These are phyloP conservation scores for Alligator sinensis DNA, from an alignment of 2,113 vertebrate genomes.

Conservation along the genomic window DNA sequence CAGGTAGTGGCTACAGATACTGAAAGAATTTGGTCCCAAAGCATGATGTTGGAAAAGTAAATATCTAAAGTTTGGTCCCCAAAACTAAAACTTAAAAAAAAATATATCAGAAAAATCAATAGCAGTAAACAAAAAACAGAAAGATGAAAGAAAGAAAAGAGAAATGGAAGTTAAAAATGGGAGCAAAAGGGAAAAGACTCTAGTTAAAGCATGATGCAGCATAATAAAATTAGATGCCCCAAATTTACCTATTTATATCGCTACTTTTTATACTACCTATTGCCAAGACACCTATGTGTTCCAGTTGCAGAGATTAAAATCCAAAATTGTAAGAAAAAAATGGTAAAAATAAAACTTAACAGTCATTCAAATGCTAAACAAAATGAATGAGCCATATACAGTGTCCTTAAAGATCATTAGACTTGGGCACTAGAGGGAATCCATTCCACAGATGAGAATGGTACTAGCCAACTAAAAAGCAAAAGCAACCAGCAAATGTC, in stretches of 20 bases:
- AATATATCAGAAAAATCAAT: not conserved
- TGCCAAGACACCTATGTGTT: not conserved
- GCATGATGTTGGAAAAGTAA: not conserved
- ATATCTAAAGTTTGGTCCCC: not conserved
- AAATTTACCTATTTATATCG: not conserved
- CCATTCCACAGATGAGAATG: not conserved
- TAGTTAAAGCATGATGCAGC: too few relatives aligned
- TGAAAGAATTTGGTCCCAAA: constrained; percentile 1
- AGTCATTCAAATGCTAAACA: not conserved
- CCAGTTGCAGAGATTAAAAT: not conserved
- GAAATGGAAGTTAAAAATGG: not conserved
- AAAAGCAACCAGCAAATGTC: not conserved
- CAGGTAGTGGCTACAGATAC: constrained; percentile 14
- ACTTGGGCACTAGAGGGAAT: not conserved
- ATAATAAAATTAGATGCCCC: not conserved
- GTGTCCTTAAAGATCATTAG: not conserved
- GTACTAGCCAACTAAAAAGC: not conserved
- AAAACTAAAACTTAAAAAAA: not conserved
- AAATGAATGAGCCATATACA: not conserved
- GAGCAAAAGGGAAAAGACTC: not conserved
- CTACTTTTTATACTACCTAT: not conserved
- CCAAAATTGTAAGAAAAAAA: not conserved
- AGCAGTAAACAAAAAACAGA: not conserved
- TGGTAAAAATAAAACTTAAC: not conserved
- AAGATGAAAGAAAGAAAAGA: not conserved